Evolutionary conservation across 2,888 invertebrate genomes (phyloP), one percentile per base, ranked within the genome.

Genomic region (Drosophila siamana): DNA sequence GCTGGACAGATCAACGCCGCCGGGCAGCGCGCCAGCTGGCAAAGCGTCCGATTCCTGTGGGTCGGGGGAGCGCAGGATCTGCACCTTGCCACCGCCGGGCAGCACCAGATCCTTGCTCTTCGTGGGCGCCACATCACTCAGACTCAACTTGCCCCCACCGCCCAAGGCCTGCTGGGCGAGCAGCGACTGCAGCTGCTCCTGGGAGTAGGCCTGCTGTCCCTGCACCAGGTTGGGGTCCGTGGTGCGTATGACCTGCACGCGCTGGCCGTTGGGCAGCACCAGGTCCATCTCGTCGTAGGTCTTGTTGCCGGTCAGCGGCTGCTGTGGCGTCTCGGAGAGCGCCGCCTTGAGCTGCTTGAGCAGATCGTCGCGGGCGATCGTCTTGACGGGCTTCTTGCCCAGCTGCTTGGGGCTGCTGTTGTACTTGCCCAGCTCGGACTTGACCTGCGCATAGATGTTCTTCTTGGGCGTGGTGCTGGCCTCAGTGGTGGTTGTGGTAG

Each of bases 201-300:
- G 91, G 1, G 91, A 90, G 16, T 90, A 89, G 4, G 91, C 89
- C 41, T 93, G 93, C 30, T 93, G 94, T 16, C 94, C 94, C n/a
- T 94, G 93, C 36, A 95, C 94, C 38, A 95, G 90, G 84, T 95
- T 95, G 0, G 95, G 95, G 90, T 96, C 95, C 0, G 93, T 94
- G 0, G 95, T 96, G 84, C 95, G 94, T 57, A 95, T 94, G 0
- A 95, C 94, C 92, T 96, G 96, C 13, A 96, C 94, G 80, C 95
- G 95, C 90, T 96, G 95, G 0, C 96, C 96, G 80, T 96, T 96
- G 0, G 95, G 94, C 47, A 96, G 89, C 6, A 95, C 94, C 51
- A 96, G 94, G 89, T 96, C 96, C 69, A 96, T 94, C 0, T 96
- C 95, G 0, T 95, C 94, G 61, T 95, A 94, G 73, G 96, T 96